Evolutionary conservation across 2,797 vertebrate species (phyloP).

Genomic region (Danio albolineatus): DNA sequence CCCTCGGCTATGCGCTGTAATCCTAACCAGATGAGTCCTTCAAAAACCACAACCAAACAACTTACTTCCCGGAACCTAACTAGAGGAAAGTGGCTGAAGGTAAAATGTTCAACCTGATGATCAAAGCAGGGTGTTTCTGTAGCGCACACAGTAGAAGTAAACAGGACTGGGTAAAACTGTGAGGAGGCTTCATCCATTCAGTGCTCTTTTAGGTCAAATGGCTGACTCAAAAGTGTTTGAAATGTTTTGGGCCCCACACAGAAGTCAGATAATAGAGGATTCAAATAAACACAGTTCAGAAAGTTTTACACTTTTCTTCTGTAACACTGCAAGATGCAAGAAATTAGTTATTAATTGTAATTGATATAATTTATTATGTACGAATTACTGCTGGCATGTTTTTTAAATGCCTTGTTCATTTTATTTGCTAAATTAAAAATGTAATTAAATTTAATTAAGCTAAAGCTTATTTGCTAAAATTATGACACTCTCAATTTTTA

Average conservation of each 20-base stretch:
- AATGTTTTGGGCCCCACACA: neutral
- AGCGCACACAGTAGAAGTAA: neutral
- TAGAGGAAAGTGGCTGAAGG: neutral
- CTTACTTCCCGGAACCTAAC: neutral
- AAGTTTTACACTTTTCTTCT: neutral
- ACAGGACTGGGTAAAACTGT: neutral
- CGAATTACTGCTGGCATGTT: too few relatives aligned
- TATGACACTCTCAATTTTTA: too few relatives aligned
- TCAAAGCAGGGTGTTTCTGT: neutral
- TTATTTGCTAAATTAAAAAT: too few relatives aligned
- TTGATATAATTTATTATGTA: too few relatives aligned
- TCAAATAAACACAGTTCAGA: neutral
- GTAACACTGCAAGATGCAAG: too few relatives aligned
- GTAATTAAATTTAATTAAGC: too few relatives aligned
- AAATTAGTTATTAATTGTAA: too few relatives aligned
- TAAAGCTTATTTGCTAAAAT: too few relatives aligned
- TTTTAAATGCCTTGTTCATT: too few relatives aligned
- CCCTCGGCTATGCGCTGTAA: neutral
- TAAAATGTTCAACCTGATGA: neutral
- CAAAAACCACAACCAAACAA: slow-evolving; percentile 1
- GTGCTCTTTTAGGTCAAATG: neutral
- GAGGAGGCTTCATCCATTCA: neutral
- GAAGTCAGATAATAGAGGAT: neutral
- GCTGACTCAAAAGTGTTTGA: neutral
- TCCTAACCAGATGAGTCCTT: slow-evolving; percentile 17